A percentile compares a stretch with the other conserved stretches of the same genome.
phyloP scores from a whole-genome alignment of 2,888 invertebrate genomes.

The Ischnura elegans region DNA sequence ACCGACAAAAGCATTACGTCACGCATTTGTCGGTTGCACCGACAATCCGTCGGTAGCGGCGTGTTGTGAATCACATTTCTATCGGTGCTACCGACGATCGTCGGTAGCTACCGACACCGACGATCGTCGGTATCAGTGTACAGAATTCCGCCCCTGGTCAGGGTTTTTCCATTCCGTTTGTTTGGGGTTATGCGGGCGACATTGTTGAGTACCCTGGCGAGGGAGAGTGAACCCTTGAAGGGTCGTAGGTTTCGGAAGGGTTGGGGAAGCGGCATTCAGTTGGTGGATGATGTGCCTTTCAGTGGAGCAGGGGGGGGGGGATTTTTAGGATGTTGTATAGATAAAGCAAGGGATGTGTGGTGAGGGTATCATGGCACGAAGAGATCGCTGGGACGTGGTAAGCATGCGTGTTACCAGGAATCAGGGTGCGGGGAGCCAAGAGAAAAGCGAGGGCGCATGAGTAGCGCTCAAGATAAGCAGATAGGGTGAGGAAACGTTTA shows the following conservation, averaged over 20 bases:
- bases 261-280: neutral
- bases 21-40: no score
- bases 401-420: neutral
- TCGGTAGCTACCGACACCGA: no score
- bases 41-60: no score
- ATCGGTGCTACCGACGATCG: no score
- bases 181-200: neutral
- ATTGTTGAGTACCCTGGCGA: neutral
- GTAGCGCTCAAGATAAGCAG: neutral
- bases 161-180: neutral
- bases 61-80: no score
- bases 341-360: neutral
- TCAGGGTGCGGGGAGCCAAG: neutral
- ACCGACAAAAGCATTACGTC: no score
- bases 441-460: neutral
- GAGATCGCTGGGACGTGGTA: neutral
- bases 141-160: no score
- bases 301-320: neutral
- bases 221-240: neutral
- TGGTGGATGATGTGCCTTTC: neutral
- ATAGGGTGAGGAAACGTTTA: neutral
- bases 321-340: neutral
- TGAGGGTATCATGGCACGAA: neutral
- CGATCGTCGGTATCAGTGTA: no score
- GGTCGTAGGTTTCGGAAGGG: neutral